Evolutionary conservation across 1,140 invertebrate genomes (phyloP).

Genomic region (Nymphalis io): DNA sequence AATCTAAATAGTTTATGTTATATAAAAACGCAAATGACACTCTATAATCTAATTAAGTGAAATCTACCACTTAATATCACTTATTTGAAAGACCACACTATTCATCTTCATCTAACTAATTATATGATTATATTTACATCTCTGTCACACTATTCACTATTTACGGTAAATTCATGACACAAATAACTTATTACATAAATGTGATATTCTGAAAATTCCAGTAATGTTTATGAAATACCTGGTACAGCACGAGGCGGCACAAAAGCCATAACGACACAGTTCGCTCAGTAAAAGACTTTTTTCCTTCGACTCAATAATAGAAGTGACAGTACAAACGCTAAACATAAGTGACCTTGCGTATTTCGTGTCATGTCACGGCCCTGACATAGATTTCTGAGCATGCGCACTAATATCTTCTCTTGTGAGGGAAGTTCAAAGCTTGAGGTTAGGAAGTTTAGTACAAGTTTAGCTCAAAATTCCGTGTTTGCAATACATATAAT

Average conservation of each 20-base stretch:
- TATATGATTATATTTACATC: slow-evolving; percentile 1
- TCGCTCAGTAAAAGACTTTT: background rate
- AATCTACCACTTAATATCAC: background rate
- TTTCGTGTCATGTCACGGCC: slow-evolving; percentile 55
- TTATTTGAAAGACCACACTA: background rate
- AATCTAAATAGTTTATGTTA: background rate
- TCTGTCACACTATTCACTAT: background rate
- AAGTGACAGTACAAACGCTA: slow-evolving; percentile 51
- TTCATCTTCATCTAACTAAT: background rate
- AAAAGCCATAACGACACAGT: slow-evolving; percentile 23
- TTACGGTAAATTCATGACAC: background rate
- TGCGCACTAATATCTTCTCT: slow-evolving; percentile 44
- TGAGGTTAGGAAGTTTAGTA: background rate
- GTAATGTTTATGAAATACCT: slow-evolving; percentile 8
- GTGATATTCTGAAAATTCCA: background rate
- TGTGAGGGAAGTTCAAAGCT: slow-evolving; percentile 41
- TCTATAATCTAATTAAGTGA: background rate
- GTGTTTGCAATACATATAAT: too few species aligned
- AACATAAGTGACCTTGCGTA: slow-evolving; percentile 72
- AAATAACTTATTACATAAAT: slow-evolving; percentile 1
- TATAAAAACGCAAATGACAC: background rate
- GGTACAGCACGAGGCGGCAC: slow-evolving; percentile 22
- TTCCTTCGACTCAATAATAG: slow-evolving; percentile 13
- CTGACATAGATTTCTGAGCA: slow-evolving; percentile 68
- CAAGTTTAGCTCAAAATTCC: background rate